A percentile compares a stretch with the other conserved stretches of the same genome.
phyloP scores from a whole-genome alignment of 2,888 invertebrate species.

The Melipona bicolor region DNA sequence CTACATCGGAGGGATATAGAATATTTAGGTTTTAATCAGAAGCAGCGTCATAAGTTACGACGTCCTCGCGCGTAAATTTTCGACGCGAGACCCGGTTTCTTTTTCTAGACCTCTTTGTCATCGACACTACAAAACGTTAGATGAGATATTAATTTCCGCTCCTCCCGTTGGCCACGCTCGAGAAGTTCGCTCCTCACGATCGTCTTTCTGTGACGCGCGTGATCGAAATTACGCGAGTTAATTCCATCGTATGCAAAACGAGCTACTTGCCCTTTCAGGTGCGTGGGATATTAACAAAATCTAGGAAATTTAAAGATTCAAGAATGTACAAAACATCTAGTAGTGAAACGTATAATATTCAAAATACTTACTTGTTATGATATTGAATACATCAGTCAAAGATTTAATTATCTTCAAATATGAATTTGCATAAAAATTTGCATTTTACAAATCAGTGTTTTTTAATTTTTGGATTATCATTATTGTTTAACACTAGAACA shows the following conservation, averaged over 20 bases:
- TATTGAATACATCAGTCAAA: no score
- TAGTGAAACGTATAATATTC: no score
- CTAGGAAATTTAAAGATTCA: neutral
- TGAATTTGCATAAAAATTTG: no score
- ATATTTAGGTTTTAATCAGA: neutral
- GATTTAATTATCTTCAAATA: no score
- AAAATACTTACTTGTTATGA: no score
- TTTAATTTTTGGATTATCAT: no score
- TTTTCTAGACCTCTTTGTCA: conserved; percentile 10
- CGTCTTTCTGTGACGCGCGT: conserved; percentile 57
- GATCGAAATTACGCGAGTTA: conserved; percentile 63
- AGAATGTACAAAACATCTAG: no score
- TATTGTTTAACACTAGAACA: no score
- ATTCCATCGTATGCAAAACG: conserved; percentile 50
- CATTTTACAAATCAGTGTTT: no score
- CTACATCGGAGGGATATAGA: neutral
- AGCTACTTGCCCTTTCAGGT: conserved; percentile 6
- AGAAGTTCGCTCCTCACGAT: conserved; percentile 57
- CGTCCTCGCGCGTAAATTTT: conserved; percentile 22
- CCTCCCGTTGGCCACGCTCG: conserved; percentile 49
- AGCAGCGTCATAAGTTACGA: neutral
- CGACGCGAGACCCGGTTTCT: neutral
- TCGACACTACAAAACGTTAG: conserved; percentile 51
- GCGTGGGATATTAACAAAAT: conserved; percentile 20
- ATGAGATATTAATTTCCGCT: conserved; percentile 68